Conservation (phyloP, 2,113 vertebrate genomes). For the Pitta sordida region DNA sequence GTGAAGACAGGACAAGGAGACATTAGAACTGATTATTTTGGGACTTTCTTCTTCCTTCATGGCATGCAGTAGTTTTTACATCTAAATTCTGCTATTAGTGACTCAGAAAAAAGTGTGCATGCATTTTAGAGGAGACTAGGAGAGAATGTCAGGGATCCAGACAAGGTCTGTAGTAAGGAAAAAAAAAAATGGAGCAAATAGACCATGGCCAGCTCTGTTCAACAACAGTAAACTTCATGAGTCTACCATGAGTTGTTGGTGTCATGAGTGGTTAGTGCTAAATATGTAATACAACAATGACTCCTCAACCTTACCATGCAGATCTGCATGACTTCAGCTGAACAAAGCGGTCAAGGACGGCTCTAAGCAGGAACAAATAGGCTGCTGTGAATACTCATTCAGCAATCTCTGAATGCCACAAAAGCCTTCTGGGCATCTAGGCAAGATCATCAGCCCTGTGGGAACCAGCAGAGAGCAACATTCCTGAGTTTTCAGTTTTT, state of each 20-base stretch:
- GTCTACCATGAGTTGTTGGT: not conserved
- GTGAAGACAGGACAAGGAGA: not conserved
- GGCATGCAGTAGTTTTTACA: not conserved
- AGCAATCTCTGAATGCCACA: not conserved
- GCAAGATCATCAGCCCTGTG: not conserved
- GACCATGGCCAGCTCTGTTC: not conserved
- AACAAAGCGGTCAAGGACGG: not conserved
- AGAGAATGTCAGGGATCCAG: not conserved
- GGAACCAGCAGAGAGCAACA: not conserved
- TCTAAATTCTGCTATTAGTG: not conserved
- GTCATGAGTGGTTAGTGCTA: not conserved
- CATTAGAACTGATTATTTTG: not conserved
- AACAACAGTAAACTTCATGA: not conserved
- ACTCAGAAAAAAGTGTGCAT: not conserved
- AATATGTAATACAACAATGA: not conserved
- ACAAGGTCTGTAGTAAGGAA: not conserved
- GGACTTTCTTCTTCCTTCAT: not conserved
- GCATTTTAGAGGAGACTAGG: not conserved
- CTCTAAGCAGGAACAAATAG: not conserved
- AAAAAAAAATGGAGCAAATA: not conserved
- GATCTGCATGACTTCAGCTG: slow-evolving; percentile 36
- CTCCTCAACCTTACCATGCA: not conserved
- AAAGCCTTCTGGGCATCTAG: not conserved
- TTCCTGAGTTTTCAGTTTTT: not conserved
- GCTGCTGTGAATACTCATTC: not conserved